Percentiles rank a stretch among this genome's conserved stretches.
phyloP scores from a whole-genome alignment of 2,888 invertebrate species.

The Dinocampus coccinellae region DNA sequence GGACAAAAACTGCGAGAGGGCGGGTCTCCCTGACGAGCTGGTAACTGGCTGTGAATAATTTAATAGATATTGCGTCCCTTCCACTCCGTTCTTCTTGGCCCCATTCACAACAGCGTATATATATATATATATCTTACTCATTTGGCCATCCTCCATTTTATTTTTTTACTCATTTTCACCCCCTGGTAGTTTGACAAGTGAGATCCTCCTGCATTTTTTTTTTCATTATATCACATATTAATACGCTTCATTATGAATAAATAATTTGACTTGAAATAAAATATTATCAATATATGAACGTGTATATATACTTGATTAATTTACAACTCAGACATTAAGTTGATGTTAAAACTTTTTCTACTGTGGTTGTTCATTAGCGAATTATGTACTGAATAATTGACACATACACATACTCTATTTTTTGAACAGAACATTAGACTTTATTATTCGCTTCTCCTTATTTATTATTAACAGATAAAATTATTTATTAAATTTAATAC shows the following conservation, averaged over 20 bases:
- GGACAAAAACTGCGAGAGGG: constrained; percentile 53
- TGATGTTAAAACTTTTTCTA: not conserved
- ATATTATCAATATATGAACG: not conserved
- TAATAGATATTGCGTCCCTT: constrained; percentile 57
- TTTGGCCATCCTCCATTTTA: constrained; percentile 14
- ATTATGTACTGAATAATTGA: not conserved
- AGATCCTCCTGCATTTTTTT: not conserved
- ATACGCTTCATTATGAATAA: not conserved
- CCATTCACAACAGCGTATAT: constrained; percentile 12
- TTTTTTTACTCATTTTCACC: constrained; percentile 26
- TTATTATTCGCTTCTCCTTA: not conserved
- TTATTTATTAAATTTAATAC: not conserved
- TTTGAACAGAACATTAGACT: not conserved
- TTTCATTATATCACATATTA: not conserved
- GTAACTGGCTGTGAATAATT: constrained; percentile 63
- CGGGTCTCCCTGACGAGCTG: constrained; percentile 59
- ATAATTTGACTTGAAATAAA: not conserved
- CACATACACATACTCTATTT: not conserved
- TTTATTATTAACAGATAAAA: constrained; percentile 12
- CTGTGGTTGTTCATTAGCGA: not conserved
- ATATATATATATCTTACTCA: constrained; percentile 23
- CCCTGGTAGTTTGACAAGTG: too few relatives aligned
- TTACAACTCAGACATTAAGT: too few relatives aligned
- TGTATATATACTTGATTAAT: too few relatives aligned
- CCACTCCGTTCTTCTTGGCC: constrained; percentile 36